A percentile compares a stretch with the other conserved stretches of the same genome.
Evolutionary conservation across 2,113 vertebrate genomes (phyloP).

Genomic region (Pandion haliaetus): DNA sequence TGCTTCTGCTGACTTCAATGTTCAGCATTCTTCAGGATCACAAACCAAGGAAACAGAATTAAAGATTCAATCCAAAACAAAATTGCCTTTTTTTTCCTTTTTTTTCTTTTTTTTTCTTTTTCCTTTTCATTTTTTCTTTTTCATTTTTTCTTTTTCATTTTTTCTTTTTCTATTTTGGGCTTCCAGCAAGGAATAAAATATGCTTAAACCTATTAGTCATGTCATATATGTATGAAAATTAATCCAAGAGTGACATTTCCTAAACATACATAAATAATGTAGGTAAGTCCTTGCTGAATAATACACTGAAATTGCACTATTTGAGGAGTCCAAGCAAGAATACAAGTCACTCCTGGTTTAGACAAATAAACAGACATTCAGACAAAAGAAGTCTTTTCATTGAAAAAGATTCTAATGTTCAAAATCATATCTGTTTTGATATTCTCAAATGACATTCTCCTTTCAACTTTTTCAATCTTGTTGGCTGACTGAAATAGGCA

Average conservation of each 20-base stretch:
- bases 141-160: rapidly evolving
- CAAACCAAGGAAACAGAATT: background rate
- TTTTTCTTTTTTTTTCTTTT: rapidly evolving
- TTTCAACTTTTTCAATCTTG: background rate
- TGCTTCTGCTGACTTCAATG: background rate
- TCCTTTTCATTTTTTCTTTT: background rate
- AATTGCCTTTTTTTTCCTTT: background rate
- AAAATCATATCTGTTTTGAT: background rate
- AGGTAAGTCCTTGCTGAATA: background rate
- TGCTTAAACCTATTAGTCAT: background rate
- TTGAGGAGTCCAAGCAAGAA: background rate
- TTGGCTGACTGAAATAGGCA: background rate
- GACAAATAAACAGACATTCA: background rate
- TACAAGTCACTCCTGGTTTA: background rate
- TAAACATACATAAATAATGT: background rate
- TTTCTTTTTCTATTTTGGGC: background rate
- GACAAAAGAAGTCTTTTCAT: background rate
- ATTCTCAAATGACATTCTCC: background rate
- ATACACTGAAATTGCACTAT: background rate
- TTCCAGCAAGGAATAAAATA: background rate
- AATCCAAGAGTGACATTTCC: background rate
- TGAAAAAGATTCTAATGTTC: background rate
- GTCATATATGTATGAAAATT: background rate
- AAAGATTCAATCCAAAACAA: background rate
- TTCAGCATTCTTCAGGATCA: background rate